Evolutionary conservation across 2,797 vertebrate genomes (phyloP), one percentile per base, ranked within the genome.

Genomic region (Tokudaia muenninki): DNA sequence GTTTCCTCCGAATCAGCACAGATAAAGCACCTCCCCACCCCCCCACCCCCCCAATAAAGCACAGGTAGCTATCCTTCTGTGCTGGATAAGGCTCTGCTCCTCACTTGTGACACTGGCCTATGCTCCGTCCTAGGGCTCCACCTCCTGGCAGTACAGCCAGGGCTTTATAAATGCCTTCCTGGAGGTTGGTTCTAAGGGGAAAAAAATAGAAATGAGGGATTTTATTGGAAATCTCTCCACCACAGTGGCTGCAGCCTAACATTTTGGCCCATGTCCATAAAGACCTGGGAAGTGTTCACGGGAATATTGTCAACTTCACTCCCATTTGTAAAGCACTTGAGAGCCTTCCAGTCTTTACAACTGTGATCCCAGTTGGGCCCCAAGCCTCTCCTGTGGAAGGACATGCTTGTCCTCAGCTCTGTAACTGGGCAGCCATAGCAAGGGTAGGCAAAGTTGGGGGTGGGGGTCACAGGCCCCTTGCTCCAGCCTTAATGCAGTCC

Each of bases 251-350:
- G 19, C 22, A n/a, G 8, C 21, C 87, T 16, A 75, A 47, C 29
- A 17, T 65, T 10, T 61, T 21, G 41, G 47, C 74, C 63, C 37
- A 9, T 6, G 90, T 57, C 24, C 1, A 0, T 31, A 24, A 82
- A 70, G 88, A 77, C 63, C 21, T 14, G 3, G 11, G 21, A 29
- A 61, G 55, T 21, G 0, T 50, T 17, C 13, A 47, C 4, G 12
- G 16, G 3, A 13, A 44, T n/a, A 4, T 9, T 57, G 31, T 29
- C 0, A 11, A 47, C 14, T 2, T 6, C n/a, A 7, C 34, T 63
- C 70, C 50, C 1, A 0, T 75, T 63, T 24, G 14, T 72, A 79
- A 78, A 75, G 22, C 63, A 21, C 65, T 47, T 26, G 12, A 67
- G 50, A 59, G 29, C 44, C 90, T 96, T 74, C 79, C 70, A 3